Evolutionary conservation across 2,113 vertebrate genomes (phyloP).

Genomic region (Manacus vitellinus): DNA sequence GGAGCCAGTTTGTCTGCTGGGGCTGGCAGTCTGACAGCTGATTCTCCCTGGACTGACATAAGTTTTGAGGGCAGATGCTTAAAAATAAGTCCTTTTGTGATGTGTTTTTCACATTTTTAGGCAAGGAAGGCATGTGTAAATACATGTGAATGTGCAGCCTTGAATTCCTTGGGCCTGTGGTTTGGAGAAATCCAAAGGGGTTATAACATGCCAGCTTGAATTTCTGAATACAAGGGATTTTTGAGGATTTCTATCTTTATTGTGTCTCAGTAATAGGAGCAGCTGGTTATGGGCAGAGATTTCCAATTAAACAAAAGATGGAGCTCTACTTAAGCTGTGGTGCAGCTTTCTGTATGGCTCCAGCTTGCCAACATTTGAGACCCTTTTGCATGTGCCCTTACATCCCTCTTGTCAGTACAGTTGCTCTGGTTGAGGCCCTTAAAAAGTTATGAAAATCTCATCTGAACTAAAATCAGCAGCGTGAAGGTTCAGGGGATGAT

Average conservation of each 20-base stretch:
- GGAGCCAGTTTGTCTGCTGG: conserved; percentile 28
- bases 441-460: not conserved
- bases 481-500: not conserved
- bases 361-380: not conserved
- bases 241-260: conserved; percentile 24
- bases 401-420: not conserved
- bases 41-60: not conserved
- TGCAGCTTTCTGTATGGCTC: not conserved
- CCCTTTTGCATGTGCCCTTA: not conserved
- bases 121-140: conserved; percentile 1
- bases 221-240: conserved; percentile 46
- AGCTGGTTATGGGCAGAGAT: conserved; percentile 7
- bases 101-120: conserved; percentile 36
- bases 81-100: not conserved
- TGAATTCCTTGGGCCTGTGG: conserved; percentile 23
- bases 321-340: not conserved
- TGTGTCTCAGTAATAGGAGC: conserved; percentile 40
- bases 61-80: conserved; percentile 33
- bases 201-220: conserved; percentile 2
- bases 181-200: conserved; percentile 28
- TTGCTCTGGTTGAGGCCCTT: not conserved
- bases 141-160: not conserved
- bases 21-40: not conserved
- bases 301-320: conserved; percentile 1
- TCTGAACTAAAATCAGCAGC: not conserved